phyloP scores from a whole-genome alignment of 2,888 invertebrate species.

The Alsophila aescularia region DNA sequence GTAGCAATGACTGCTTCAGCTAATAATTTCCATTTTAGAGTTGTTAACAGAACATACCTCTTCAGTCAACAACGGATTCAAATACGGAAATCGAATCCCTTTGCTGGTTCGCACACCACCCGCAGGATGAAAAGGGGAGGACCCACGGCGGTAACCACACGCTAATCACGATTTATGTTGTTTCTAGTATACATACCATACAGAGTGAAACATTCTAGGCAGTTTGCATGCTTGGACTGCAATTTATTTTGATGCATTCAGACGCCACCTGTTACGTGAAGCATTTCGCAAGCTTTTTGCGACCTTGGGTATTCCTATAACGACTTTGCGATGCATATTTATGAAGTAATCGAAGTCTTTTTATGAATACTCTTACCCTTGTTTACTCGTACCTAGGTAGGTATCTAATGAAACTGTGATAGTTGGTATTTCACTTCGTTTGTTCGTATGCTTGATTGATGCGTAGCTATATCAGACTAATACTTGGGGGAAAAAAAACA shows the following conservation, averaged over 20 bases:
- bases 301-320: slow-evolving; percentile 22
- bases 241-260: not conserved
- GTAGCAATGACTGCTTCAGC: too few species aligned
- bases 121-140: too few species aligned
- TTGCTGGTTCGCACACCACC: too few species aligned
- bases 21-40: too few species aligned
- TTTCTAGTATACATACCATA: too few species aligned
- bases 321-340: slow-evolving; percentile 10
- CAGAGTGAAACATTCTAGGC: not conserved
- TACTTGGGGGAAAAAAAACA: too few species aligned
- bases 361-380: slow-evolving; percentile 9
- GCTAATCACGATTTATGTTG: too few species aligned
- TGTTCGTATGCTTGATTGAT: too few species aligned
- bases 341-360: slow-evolving; percentile 1
- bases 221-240: not conserved
- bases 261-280: slow-evolving; percentile 17
- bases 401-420: slow-evolving; percentile 59
- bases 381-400: not conserved
- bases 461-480: too few species aligned
- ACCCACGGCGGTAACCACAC: too few species aligned
- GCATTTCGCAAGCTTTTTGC: slow-evolving; percentile 30
- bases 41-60: not conserved
- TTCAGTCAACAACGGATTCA: not conserved
- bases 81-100: not conserved
- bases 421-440: slow-evolving; percentile 43